Conservation (phyloP, 1,140 invertebrate species). For the Aphaenogaster rudis region DNA sequence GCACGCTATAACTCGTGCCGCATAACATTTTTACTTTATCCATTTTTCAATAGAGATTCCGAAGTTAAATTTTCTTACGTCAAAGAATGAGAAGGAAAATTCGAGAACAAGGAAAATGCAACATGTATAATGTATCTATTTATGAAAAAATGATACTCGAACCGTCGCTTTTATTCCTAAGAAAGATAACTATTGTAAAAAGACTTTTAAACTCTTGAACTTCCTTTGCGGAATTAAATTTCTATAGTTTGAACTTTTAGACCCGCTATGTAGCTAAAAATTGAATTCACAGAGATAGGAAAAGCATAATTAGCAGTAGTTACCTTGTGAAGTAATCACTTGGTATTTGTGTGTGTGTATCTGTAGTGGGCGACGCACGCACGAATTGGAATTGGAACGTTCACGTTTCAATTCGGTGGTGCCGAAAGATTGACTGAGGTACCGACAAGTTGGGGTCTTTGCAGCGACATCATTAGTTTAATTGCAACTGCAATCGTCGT, state of each 20-base stretch:
- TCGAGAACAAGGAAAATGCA: neutral
- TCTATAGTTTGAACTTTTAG: neutral
- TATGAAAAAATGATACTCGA: neutral
- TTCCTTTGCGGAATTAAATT: constrained; percentile 1
- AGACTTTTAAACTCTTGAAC: neutral
- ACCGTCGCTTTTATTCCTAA: neutral
- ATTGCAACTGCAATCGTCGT: constrained; percentile 32
- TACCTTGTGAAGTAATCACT: neutral
- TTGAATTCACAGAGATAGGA: neutral
- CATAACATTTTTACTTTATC: constrained; percentile 12
- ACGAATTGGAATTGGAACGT: neutral
- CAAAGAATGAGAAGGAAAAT: neutral
- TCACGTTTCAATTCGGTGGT: neutral
- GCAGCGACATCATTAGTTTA: constrained; percentile 41
- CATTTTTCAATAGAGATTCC: neutral
- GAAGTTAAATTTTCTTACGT: neutral
- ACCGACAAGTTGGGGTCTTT: neutral
- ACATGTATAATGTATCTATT: neutral
- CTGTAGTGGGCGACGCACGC: neutral
- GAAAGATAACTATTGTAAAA: neutral
- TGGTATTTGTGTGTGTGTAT: neutral
- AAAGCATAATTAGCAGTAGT: neutral
- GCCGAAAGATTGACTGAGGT: neutral
- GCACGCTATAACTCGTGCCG: neutral
- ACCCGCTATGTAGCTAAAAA: neutral